A percentile compares a stretch with the other conserved stretches of the same genome.
Conservation (phyloP, 2,888 invertebrate species). For the Chesias legatella region DNA sequence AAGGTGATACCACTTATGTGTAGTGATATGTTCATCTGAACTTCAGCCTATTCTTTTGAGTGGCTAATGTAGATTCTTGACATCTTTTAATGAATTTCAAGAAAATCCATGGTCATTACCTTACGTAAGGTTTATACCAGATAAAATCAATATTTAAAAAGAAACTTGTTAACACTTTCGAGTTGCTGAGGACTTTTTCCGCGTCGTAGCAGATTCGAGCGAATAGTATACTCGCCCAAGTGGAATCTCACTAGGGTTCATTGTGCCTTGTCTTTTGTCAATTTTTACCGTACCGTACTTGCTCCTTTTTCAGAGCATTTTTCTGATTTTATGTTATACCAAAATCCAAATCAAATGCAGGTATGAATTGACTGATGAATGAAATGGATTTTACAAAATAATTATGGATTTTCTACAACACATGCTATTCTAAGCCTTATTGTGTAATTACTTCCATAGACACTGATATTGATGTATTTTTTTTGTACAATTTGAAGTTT, state of each 20-base stretch:
- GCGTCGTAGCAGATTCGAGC: slow-evolving; percentile 2
- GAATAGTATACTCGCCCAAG: slow-evolving; percentile 14
- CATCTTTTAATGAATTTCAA: too few relatives aligned
- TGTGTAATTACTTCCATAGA: slow-evolving; percentile 17
- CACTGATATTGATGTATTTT: slow-evolving; percentile 13
- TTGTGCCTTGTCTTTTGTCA: slow-evolving; percentile 21
- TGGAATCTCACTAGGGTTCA: slow-evolving; percentile 17
- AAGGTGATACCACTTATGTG: too few relatives aligned
- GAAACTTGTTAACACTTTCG: too few relatives aligned
- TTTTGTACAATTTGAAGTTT: slow-evolving; percentile 9
- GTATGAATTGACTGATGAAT: neutral
- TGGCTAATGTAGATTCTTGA: too few relatives aligned
- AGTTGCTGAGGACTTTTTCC: neutral
- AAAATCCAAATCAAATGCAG: neutral
- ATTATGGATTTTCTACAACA: too few relatives aligned
- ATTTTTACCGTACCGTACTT: slow-evolving; percentile 16
- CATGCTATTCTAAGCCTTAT: neutral
- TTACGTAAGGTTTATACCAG: too few relatives aligned
- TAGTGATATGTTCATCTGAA: too few relatives aligned
- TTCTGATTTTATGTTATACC: neutral
- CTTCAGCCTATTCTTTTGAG: too few relatives aligned
- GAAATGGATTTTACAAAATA: too few relatives aligned
- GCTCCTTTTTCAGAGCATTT: slow-evolving; percentile 16
- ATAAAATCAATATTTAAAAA: too few relatives aligned
- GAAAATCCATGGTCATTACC: too few relatives aligned